Evolutionary conservation across 1,140 invertebrate genomes (phyloP), one percentile per base, ranked within the genome.

Genomic region (Hirudo medicinalis): DNA sequence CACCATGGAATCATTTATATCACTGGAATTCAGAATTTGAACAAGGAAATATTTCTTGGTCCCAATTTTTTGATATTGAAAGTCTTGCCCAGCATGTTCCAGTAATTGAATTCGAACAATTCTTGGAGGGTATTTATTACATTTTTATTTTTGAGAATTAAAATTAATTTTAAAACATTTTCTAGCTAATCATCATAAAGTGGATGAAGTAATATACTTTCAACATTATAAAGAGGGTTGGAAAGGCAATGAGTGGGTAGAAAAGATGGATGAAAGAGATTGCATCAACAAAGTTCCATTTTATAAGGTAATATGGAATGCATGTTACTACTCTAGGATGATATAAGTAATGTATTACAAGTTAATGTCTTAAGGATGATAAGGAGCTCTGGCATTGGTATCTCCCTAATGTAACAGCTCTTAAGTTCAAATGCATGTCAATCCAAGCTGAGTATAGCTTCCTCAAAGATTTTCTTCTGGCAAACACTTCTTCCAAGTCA

Each of bases 201-300:
- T 94, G 53, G 90, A 95, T 77, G 81, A 86, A 73, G 83, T 91
- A 0, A 91, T 90, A 76, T 86, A 92, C 29, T 83, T 97, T 32
- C 88, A 94, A 83, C 87, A 92, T 79, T 97, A 88, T 80, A 86
- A 88, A 77, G 87, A 93, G 78, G 90, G 91, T 77, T 91, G 92
- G 83, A 86, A 87, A 76, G 86, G 85, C 75, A 89, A 88, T 27
- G 86, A 87, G 76, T 96, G 91, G 83, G 84, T 86, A 73, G 89
- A 94, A 68, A 94, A 90, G 82, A 91, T 88, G 84, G 84, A 91
- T 75, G 78, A 88, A 20, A 75, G 82, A 60, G 73, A 83, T 36
- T 89, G 87, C 72, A 78, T 80, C 43, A 76, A 83, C 19, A 66
- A 75, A 17, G 73, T 74, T 68, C 49, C 71, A 54, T 81, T 79